Base-by-base conservation (phyloP, 2,797 vertebrate species). In the Molossus alvarezi region DNA sequence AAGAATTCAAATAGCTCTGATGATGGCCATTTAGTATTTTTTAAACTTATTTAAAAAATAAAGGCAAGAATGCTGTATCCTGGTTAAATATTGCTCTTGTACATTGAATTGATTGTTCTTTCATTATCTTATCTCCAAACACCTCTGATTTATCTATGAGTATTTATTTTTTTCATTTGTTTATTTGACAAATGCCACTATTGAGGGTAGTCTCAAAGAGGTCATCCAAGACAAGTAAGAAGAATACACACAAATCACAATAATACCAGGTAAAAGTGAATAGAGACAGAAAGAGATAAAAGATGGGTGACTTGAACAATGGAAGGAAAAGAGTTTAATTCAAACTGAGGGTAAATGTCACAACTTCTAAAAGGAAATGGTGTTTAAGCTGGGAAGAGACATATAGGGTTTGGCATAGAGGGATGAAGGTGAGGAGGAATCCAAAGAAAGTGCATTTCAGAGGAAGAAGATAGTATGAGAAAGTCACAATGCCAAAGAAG, bases 1-100 rank as follows among this genome's bases (percentile, higher is more conserved):
- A 96, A 88, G 53, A 91, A 94, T 75, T 81, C 25, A 90, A 83
- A 95, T 81, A 37, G 14, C 23, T 95, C 25, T 58, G 57, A 83
- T 71, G 48, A 86, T 82, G 27, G 11, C 1, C 57, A 75, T 15
- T 48, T 29, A 75, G 17, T 62, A 88, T 88, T 93, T 92, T 96
- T 79, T 82, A 23, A 94, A 94, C 20, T 77, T 88, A 67, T 12
- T 87, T 95, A 2, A 41, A 89, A 92, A 48, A 72, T 9, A 79
- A 67, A 33, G 33, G 55, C 1, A 81, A 88, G 25, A 75, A 88
- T 88, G 9, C 13, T 33, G 12, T 29, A 84, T 9, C 20, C 4
- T 73, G 45, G 91, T 69, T 88, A 93, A 90, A 84, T 71, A 21
- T 72, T 92, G 55, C 3, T 62, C 73, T 91, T 92, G 3, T 53